A percentile compares a stretch with the other conserved stretches of the same genome.
Conservation (phyloP, 2,888 invertebrate genomes). For the Phaedon cochleariae region DNA sequence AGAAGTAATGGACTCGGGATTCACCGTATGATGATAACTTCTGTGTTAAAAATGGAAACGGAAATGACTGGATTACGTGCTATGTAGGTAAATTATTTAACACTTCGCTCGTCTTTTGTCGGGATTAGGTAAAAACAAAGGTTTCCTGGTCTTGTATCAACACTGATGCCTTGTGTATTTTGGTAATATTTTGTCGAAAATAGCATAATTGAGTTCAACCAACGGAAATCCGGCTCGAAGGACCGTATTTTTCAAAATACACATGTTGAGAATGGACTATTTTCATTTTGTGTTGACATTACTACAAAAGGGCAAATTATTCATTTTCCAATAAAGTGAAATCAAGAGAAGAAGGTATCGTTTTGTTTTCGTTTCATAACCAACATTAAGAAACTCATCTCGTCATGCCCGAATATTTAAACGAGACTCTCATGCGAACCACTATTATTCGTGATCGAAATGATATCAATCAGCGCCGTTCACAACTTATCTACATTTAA, state of each 20-base stretch:
- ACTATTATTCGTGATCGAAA: no score
- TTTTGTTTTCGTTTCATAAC: no score
- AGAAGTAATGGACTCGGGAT: constrained; percentile 9
- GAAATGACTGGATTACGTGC: constrained; percentile 25
- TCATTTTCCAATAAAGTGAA: no score
- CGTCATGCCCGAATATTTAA: no score
- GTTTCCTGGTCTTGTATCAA: constrained; percentile 7
- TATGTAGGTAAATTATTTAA: constrained; percentile 17
- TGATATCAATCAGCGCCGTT: no score
- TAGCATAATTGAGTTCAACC: background rate
- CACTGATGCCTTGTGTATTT: background rate
- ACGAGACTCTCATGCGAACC: no score
- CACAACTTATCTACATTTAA: no score
- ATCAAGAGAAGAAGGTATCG: no score
- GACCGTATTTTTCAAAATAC: no score
- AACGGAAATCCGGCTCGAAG: background rate
- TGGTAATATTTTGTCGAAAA: background rate
- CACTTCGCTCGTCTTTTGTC: constrained; percentile 11
- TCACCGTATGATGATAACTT: constrained; percentile 1
- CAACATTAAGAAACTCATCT: no score
- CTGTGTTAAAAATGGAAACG: constrained; percentile 25
- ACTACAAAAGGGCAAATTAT: no score
- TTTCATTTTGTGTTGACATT: background rate
- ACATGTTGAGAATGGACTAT: background rate
- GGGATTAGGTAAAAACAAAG: constrained; percentile 5